Base-by-base conservation (phyloP, 2,113 vertebrate genomes). In the Gymnarchus niloticus region DNA sequence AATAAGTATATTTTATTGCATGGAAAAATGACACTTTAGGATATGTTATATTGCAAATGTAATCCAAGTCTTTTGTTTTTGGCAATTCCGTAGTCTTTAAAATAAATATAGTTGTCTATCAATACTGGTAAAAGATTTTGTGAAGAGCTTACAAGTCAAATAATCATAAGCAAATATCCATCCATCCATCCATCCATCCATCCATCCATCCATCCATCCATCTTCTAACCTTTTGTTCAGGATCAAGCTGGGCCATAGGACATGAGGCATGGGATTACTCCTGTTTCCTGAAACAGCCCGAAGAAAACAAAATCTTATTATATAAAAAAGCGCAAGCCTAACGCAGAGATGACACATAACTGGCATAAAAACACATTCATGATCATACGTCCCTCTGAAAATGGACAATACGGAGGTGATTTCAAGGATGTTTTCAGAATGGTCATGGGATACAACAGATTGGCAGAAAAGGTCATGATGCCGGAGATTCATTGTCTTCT, bases 401-500 rank as follows among this genome's bases (percentile, higher is more conserved):
- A 46, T 78, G 19, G 44, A 14, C 44, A 48, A 46, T n/a, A 46
- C 23, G 44, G 19, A 77, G 46, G 73, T 41, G 14, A 54, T 54
- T 54, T 54, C 14, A 14, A 14, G 14, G 14, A 54, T 54, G 14
- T 54, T 54, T 54, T 54, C 52, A 54, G 52, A 54, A 54, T 6
- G 5, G 52, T 54, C 52, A 7, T 7, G 41, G 28, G 41, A 21
- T 19, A 77, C 33, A 77, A 78, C 37, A 46, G 37, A 77, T 21
- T 8, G 37, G 41, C 21, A 48, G 23, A 78, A 78, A 73, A 73
- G 65, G 65, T 73, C 33, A 73, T 17, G 19, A 41, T 73, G 33
- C 65, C 41, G 65, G 65, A 41, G 65, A 73, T 73, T 73, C 65
- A 73, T 73, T 41, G 65, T n/a, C n/a, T n/a, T n/a, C n/a, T n/a